These are phyloP conservation scores for Drosophila nasuta DNA, from an alignment of 1,140 invertebrate species.

Conservation along the genomic window DNA sequence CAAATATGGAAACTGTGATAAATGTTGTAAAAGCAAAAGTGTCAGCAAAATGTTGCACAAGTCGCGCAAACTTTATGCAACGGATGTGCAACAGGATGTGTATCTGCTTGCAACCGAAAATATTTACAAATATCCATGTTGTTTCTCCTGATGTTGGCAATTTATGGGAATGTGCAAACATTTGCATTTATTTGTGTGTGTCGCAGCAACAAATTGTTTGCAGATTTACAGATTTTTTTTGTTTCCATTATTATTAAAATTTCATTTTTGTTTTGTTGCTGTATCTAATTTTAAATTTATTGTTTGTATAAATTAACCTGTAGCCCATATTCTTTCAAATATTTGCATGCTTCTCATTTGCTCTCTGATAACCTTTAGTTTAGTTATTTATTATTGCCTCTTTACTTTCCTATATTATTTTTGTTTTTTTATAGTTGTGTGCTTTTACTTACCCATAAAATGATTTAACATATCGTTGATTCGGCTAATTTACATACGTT, in stretches of 20 bases:
- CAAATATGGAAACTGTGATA: slow-evolving; percentile 49
- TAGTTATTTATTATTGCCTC: background rate
- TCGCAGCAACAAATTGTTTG: background rate
- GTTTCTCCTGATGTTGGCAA: slow-evolving; percentile 32
- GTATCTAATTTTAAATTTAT: background rate
- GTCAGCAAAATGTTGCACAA: slow-evolving; percentile 3
- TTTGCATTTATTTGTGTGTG: slow-evolving; percentile 7
- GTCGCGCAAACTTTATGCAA: background rate
- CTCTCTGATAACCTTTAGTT: background rate
- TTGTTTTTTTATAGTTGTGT: background rate
- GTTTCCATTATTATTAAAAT: slow-evolving; percentile 10
- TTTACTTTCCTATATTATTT: too few species aligned
- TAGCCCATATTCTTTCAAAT: background rate
- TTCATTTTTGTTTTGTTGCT: slow-evolving; percentile 1
- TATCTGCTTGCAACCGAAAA: slow-evolving; percentile 39
- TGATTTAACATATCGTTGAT: background rate
- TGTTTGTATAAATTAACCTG: background rate
- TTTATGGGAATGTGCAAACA: slow-evolving; percentile 52
- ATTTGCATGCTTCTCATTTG: too few species aligned
- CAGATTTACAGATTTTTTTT: slow-evolving; percentile 39
- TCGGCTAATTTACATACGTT: background rate
- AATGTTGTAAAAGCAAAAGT: slow-evolving; percentile 15
- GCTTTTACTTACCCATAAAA: background rate
- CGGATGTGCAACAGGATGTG: slow-evolving; percentile 38
- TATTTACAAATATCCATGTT: slow-evolving; percentile 56